phyloP scores from a whole-genome alignment of 2,888 invertebrate species.

The Patella caerulea region DNA sequence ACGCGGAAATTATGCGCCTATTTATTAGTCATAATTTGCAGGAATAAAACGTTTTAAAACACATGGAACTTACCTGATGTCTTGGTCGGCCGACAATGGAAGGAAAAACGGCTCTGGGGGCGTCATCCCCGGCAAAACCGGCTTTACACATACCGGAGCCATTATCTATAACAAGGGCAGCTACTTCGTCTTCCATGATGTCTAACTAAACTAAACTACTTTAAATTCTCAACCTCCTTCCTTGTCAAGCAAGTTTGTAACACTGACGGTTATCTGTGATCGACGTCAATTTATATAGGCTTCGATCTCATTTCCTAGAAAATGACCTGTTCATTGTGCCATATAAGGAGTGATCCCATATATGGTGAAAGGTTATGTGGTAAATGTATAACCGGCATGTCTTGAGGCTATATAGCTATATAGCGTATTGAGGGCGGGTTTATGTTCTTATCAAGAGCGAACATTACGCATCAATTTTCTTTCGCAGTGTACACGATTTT shows the following conservation, averaged over 20 bases:
- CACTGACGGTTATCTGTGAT: not conserved
- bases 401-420: too few species aligned
- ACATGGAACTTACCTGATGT: not conserved
- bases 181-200: constrained; percentile 13
- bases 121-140: constrained; percentile 11
- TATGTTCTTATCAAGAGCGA: too few species aligned
- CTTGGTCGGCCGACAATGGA: constrained; percentile 5
- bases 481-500: too few species aligned
- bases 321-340: not conserved
- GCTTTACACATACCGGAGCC: constrained; percentile 10
- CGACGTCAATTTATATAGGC: not conserved
- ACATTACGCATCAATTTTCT: too few species aligned
- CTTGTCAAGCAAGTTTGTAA: not conserved
- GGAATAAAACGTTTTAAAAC: not conserved
- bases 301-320: constrained; percentile 2
- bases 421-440: too few species aligned
- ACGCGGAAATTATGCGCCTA: too few species aligned
- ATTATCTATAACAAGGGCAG: not conserved
- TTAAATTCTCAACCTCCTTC: not conserved
- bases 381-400: too few species aligned
- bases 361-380: not conserved
- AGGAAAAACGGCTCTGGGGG: constrained; percentile 8
- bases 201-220: not conserved
- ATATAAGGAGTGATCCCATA: not conserved
- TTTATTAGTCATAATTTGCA: too few species aligned